Base-by-base conservation (phyloP, 2,888 invertebrate species). In the Cetonia aurata region DNA sequence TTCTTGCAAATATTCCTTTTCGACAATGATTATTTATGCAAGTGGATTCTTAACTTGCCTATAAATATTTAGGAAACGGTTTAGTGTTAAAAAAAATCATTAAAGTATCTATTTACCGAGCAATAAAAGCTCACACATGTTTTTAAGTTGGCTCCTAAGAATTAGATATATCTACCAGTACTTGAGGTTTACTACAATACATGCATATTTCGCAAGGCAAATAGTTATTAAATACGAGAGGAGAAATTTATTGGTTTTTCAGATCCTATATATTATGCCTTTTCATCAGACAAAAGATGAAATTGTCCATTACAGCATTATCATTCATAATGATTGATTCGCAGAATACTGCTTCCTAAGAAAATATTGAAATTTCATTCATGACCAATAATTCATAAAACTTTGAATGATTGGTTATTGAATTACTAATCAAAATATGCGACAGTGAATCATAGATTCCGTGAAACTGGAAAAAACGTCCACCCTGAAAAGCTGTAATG, bases 61-160 rank as follows among this genome's bases (percentile, higher is more conserved):
- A 60, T 46, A 60, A 60, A 60, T 33, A 48, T 60, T 60, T 15
- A 31, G 48, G 1, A 15, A 60, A 60, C 9, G 60, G 60, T n/a
- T 33, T 46, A 60, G 60, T 60, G 60, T 60, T 60, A 31, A 60
- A 46, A 60, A 60, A 60, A 31, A 31, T 41, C 60, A 48, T 60
- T 60, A 60, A 60, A 46, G 25, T 46, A 60, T 60, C 60, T 31
- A 31, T 46, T 48, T 31, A 60, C 46, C 46, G 44, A 60, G 60
- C 46, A 46, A 60, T 60, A 60, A 60, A 60, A 60, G 46, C 60
- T 44, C 46, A 25, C 25, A 46, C n/a, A 60, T 60, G 44, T 60
- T 46, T 48, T 13, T 48, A 25, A 25, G 46, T 44, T 46, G 25
- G 15, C 46, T 33, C 13, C 31, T 13, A 31, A 48, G 19, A 19